Evolutionary conservation across 2,888 invertebrate genomes (phyloP).

Genomic region (Hypolimnas misippus): DNA sequence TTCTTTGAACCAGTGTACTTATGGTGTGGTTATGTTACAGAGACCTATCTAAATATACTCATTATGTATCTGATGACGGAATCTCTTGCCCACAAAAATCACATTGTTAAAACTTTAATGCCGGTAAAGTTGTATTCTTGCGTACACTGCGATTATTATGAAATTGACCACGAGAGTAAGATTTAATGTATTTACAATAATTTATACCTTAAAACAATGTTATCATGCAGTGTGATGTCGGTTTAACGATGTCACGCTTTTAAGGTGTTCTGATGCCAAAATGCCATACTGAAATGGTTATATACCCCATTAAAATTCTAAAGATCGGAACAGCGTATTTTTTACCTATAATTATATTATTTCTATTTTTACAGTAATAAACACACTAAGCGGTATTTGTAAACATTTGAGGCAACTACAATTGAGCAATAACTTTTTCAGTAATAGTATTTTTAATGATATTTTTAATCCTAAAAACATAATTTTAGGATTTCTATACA

Average conservation of each 20-base stretch:
- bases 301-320: constrained; percentile 25
- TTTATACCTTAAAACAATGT: constrained; percentile 25
- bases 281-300: constrained; percentile 22
- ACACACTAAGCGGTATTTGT: neutral
- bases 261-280: constrained; percentile 46
- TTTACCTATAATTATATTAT: neutral
- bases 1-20: constrained; percentile 28
- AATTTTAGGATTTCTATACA: neutral
- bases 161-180: constrained; percentile 24
- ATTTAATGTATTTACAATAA: constrained; percentile 28
- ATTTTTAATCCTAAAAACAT: neutral
- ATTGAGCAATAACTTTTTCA: neutral
- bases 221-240: constrained; percentile 36
- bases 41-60: constrained; percentile 35
- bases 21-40: constrained; percentile 16
- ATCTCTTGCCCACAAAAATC: constrained; percentile 44
- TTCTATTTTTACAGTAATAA: neutral
- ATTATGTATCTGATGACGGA: constrained; percentile 50
- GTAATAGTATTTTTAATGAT: neutral
- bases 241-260: constrained; percentile 35
- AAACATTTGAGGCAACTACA: neutral
- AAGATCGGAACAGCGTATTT: neutral
- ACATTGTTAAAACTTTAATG: constrained; percentile 24
- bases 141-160: constrained; percentile 12
- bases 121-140: constrained; percentile 30